Evolutionary conservation across 2,888 invertebrate genomes (phyloP), one percentile per base, ranked within the genome.

Genomic region (Spialia ferax): DNA sequence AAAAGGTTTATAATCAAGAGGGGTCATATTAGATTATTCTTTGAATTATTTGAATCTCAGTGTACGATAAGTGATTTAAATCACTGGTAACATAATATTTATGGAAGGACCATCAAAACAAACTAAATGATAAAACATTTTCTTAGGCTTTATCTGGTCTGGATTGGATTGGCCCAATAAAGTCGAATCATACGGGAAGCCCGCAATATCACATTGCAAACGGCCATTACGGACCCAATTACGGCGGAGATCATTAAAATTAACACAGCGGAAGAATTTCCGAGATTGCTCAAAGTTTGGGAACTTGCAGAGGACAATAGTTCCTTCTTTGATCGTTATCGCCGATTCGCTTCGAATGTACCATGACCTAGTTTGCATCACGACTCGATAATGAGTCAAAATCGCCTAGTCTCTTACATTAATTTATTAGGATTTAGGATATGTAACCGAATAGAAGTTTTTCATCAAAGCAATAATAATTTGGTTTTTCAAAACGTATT

Each of bases 221-320:
- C 64, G 52, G 69, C 68, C 67, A 73, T 73, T 71, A 72, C 71
- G 64, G 70, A 73, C 75, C 76, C 75, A 75, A 82, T 81, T 79
- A 82, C 75, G 70, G 71, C 4, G 57, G 71, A 74, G 76, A 75
- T 82, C 79, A 83, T 82, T 83, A 80, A 81, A 79, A 78, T 75
- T 71, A 77, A 78, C 77, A 76, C 71, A 76, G 71, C 74, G 71
- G 63, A 77, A 75, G 77, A 78, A 79, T 74, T 72, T 63, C 61
- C 66, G 66, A 20, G 57, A 23, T 8, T 52, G 20, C 20, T 20
- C 20, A 48, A 63, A 26, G 45, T 45, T 42, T 13, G 23, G 45
- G 23, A 15, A 6, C 10, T 42, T 20, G 23, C 15, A 26, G 10
- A 6, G 5, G 45, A 23, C 45, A 45, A 22, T 29, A 63, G 63